phyloP scores from a whole-genome alignment of 2,888 invertebrate species.

The Sturmia bella region DNA sequence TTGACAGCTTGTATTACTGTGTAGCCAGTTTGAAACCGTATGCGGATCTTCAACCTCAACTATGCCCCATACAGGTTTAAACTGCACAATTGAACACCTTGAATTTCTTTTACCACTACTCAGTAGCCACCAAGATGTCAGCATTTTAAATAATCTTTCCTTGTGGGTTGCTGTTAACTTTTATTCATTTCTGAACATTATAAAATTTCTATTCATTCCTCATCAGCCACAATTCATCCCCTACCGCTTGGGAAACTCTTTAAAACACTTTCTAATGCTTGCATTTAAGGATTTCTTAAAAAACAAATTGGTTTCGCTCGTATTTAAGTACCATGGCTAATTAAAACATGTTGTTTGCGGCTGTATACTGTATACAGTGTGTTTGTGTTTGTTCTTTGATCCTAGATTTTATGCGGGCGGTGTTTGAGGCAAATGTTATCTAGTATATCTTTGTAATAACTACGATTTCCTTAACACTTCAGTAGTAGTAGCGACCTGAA shows the following conservation, averaged over 20 bases:
- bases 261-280: not conserved
- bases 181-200: constrained; percentile 7
- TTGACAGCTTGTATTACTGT: constrained; percentile 63
- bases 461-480: constrained; percentile 45
- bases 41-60: constrained; percentile 9
- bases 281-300: constrained; percentile 42
- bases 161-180: constrained; percentile 8
- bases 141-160: not conserved
- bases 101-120: constrained; percentile 19
- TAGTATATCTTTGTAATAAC: constrained; percentile 31
- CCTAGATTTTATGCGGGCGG: constrained; percentile 48
- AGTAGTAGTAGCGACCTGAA: not conserved
- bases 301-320: constrained; percentile 55
- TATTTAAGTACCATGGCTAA: constrained; percentile 50
- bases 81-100: constrained; percentile 22
- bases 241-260: not conserved
- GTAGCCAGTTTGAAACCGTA: constrained; percentile 22
- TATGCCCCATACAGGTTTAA: not conserved
- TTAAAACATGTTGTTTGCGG: constrained; percentile 29
- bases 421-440: constrained; percentile 10
- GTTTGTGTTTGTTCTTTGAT: constrained; percentile 16
- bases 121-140: constrained; percentile 27
- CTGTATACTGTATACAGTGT: not conserved
- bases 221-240: constrained; percentile 16
- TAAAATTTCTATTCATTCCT: constrained; percentile 39